These are phyloP conservation scores for Laupala kohalensis DNA, from an alignment of 1,140 invertebrate species.

Conservation along the genomic window DNA sequence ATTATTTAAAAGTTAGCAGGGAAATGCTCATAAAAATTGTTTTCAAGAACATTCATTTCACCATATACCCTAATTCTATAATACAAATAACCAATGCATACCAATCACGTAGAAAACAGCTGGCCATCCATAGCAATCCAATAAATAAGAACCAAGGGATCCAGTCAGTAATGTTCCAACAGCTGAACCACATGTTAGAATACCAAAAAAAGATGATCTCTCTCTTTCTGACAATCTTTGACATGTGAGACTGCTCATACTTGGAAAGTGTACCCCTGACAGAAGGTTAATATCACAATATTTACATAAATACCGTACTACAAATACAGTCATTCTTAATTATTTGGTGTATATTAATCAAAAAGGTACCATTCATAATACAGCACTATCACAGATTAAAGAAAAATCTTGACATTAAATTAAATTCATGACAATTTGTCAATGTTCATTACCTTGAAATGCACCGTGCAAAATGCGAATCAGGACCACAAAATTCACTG, in stretches of 20 bases:
- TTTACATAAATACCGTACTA: neutral
- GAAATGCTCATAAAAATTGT: too few relatives aligned
- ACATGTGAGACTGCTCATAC: conserved; percentile 56
- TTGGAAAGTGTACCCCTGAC: conserved; percentile 53
- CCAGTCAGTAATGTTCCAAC: conserved; percentile 53
- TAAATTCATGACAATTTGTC: too few relatives aligned
- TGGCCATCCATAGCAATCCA: conserved; percentile 53
- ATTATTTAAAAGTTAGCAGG: too few relatives aligned
- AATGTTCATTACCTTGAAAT: conserved; percentile 56
- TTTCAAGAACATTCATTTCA: too few relatives aligned
- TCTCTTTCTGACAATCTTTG: conserved; percentile 48
- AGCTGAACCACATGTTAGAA: conserved; percentile 49
- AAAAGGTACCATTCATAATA: too few relatives aligned
- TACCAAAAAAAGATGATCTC: conserved; percentile 53
- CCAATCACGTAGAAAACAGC: conserved; percentile 54
- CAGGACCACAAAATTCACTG: conserved; percentile 43
- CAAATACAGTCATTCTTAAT: too few relatives aligned
- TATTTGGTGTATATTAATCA: neutral
- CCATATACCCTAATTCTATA: too few relatives aligned
- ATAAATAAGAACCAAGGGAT: conserved; percentile 50
- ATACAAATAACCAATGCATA: conserved; percentile 21
- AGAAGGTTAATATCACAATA: conserved; percentile 2
- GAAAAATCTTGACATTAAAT: neutral
- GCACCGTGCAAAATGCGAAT: conserved; percentile 50
- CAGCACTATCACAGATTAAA: too few relatives aligned